These are phyloP conservation scores for Apoda limacodes DNA, from an alignment of 2,888 invertebrate genomes.

Conservation along the genomic window DNA sequence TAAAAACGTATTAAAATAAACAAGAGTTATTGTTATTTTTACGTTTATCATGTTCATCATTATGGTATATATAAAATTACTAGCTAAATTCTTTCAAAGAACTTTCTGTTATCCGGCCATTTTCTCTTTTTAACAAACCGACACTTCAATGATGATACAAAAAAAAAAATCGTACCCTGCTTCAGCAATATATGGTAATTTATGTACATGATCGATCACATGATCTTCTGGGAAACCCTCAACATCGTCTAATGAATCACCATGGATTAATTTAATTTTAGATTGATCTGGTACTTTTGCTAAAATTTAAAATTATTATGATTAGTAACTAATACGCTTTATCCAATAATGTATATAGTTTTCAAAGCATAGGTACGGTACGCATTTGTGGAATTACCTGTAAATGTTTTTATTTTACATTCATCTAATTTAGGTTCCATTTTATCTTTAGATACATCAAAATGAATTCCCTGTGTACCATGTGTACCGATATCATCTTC, in stretches of 20 bases:
- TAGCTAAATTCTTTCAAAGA: no score
- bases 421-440: conserved; percentile 37
- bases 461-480: conserved; percentile 51
- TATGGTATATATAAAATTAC: no score
- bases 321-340: no score
- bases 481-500: conserved; percentile 62
- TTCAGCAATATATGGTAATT: conserved; percentile 60
- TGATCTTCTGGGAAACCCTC: conserved; percentile 66
- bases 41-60: no score
- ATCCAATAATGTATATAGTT: no score
- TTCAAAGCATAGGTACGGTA: no score
- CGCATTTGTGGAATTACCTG: conserved; percentile 7
- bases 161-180: conserved; percentile 53
- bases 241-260: conserved; percentile 64
- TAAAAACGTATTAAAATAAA: no score
- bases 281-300: conserved; percentile 35
- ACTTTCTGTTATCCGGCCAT: no score
- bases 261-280: conserved; percentile 48
- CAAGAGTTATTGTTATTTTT: no score
- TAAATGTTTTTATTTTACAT: conserved; percentile 31
- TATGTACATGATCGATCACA: conserved; percentile 54
- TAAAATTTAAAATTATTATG: conserved; percentile 21
- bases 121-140: no score
- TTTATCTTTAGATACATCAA: conserved; percentile 42
- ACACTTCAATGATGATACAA: no score